Base-by-base conservation (phyloP, 1,140 invertebrate species). In the Drosophila pseudoananassae region DNA sequence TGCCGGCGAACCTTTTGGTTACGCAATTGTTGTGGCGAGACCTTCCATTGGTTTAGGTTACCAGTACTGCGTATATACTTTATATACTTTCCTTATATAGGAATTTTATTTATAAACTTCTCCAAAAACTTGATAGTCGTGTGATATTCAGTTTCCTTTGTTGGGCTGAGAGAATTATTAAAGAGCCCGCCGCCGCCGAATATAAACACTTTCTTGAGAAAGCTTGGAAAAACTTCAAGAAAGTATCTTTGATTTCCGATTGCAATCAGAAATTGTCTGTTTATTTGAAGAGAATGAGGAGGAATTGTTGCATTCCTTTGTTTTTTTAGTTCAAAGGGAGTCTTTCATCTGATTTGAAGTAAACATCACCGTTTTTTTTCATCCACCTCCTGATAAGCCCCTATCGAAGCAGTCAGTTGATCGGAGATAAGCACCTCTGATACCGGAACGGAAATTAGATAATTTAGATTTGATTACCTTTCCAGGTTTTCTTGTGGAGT, bases 201-300 rank as follows among this genome's bases (percentile, higher is more conserved):
- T n/a, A 40, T 75, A 65, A 75, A 66, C 52, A 75, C 23, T 55
- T 52, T 6, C 12, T n/a, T 5, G 17, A 14, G 20, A 56, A 52
- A 59, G 60, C 78, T 53, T 87, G 79, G 71, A 36, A 78, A 78
- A 77, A 68, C 60, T 71, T 66, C 55, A 68, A 57, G 50, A 60
- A 60, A 36, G 57, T 73, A 58, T 54, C 73, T 66, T 64, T 51
- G 38, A 75, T 85, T 75, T 87, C 83, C 82, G 74, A 87, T 82
- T 75, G 74, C 61, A 68, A 87, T 87, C 74, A 58, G 49, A 66
- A 57, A 60, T 78, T 74, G 82, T 87, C 65, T 88, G 83, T 85
- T 85, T 85, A 85, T 85, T 85, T 85, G 69, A 75, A 33, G 51
- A 75, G 47, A 12, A 45, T 27, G 45, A 59, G 58, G 56, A 66